Evolutionary conservation across 2,888 invertebrate genomes (phyloP), one percentile per base, ranked within the genome.

Genomic region (Hipparchia semele): DNA sequence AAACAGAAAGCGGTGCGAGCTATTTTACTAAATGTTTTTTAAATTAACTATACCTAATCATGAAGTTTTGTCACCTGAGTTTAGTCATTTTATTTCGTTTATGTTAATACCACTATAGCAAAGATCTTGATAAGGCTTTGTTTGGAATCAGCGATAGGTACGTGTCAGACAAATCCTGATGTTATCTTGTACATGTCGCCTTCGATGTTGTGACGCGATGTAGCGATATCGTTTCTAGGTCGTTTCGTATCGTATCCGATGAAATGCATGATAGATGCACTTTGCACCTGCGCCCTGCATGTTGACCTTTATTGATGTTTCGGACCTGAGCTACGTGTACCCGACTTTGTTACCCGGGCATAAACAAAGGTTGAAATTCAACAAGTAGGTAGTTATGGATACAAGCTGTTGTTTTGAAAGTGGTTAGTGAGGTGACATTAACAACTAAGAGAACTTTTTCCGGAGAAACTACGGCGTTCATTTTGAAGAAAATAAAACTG

Each of bases 241-340:
- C 51, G 10, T 65, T 9, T 64, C 51, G 64, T 12, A 46, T 46
- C 45, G 45, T 8, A 9, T 51, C 59, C 23, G 49, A 68, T 33
- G 54, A 51, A 39, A 54, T 46, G 12, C 4, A 12, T 23, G 12
- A 51, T 51, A 46, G 39, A 10, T 69, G 53, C 60, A 60, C 9
- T 9, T 13, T 68, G 68, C 60, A 69, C 69, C 49, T 69, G 69
- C 69, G 69, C 69, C n/a, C 13, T 69, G 60, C 53, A 69, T n/a
- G 9, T 39, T 6, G 8, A 6, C 9, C 9, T 39, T 49, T 69
- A 69, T 69, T 61, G 69, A 69, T 69, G 49, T 68, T 69, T 61
- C 6, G 10, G 67, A 13, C 8, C 46, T 58, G 58, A 59, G 46
- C 49, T 68, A 58, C 10, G 51, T 65, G 33, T 65, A 33, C 64